Evolutionary conservation across 2,113 vertebrate genomes (phyloP), one percentile per base, ranked within the genome.

Genomic region (Columbina picui): DNA sequence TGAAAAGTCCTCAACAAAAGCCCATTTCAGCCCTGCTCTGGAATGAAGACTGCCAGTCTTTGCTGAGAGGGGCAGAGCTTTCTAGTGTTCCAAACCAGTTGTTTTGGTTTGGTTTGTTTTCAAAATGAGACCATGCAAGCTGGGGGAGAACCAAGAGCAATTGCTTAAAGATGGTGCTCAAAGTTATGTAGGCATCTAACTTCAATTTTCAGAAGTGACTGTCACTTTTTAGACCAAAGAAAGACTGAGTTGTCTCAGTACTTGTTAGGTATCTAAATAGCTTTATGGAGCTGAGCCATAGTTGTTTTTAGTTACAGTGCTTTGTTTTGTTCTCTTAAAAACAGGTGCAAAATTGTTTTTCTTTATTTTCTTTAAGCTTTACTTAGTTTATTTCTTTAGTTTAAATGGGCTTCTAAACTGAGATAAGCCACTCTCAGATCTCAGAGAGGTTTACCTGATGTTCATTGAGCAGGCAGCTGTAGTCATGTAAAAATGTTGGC

Each of bases 331-430:
- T 91, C 65, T 49, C 38, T 65, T 86, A 41, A 78, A 77, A 89
- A 23, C 38, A 23, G 22, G 7, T 63, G 34, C n/a, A 47, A 94
- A 78, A 71, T 55, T 15, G 2, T 29, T 86, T 84, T 67, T 38
- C 9, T 60, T 61, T 49, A 29, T 75, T 92, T 95, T 67, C 39
- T 59, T 78, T 63, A 61, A 53, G n/a, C 14, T 84, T 91, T 61
- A 39, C 89, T 49, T 68, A 23, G 14, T 67, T 87, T 47, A 32
- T 79, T 84, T 81, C 8, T 68, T 56, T 47, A 87, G 26, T 18
- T 91, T 87, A 64, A 87, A 55, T 63, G n/a, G 17, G 14, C 36
- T 73, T 69, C 77, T 92, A 73, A 77, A 39, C 49, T 71, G 61
- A 76, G 12, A 6, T 53, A 26, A 81, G 32, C 18, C 29, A 26